Conservation (phyloP, 2,888 invertebrate species). For the Xestia xanthographa region DNA sequence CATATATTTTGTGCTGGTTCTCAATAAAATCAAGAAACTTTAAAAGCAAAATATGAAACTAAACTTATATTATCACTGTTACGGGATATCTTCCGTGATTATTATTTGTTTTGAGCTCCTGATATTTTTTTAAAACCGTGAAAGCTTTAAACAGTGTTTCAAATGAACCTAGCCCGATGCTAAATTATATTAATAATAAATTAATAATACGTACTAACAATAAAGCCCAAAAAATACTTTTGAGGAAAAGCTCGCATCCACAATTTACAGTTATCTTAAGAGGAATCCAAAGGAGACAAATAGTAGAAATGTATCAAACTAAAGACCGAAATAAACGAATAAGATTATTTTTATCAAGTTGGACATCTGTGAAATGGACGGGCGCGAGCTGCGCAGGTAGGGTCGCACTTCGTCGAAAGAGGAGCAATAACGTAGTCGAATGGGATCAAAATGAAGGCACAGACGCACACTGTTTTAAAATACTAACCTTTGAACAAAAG, state of each 20-base stretch:
- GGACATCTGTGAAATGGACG: slow-evolving; percentile 42
- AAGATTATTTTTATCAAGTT: slow-evolving; percentile 32
- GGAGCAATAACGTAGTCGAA: slow-evolving; percentile 11
- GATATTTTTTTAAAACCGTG: too few species aligned
- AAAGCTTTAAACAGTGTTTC: too few species aligned
- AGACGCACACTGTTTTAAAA: neutral
- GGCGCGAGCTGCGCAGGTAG: slow-evolving; percentile 31
- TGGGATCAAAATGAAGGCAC: slow-evolving; percentile 7
- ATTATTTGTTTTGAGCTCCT: too few species aligned
- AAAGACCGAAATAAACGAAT: slow-evolving; percentile 15
- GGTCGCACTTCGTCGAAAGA: slow-evolving; percentile 29
- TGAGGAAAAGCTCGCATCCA: neutral
- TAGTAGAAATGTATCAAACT: neutral
- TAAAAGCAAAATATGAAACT: too few species aligned
- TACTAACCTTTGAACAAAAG: neutral
- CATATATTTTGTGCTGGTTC: neutral
- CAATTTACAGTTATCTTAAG: neutral
- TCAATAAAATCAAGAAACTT: neutral
- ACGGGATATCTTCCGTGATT: too few species aligned
- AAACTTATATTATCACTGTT: too few species aligned
- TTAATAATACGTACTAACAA: neutral
- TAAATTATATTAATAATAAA: neutral
- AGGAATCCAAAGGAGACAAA: slow-evolving; percentile 21
- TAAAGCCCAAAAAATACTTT: neutral
- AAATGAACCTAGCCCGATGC: neutral